These are phyloP conservation scores for Andrena trimmerana DNA, from an alignment of 2,888 invertebrate genomes.

Conservation along the genomic window DNA sequence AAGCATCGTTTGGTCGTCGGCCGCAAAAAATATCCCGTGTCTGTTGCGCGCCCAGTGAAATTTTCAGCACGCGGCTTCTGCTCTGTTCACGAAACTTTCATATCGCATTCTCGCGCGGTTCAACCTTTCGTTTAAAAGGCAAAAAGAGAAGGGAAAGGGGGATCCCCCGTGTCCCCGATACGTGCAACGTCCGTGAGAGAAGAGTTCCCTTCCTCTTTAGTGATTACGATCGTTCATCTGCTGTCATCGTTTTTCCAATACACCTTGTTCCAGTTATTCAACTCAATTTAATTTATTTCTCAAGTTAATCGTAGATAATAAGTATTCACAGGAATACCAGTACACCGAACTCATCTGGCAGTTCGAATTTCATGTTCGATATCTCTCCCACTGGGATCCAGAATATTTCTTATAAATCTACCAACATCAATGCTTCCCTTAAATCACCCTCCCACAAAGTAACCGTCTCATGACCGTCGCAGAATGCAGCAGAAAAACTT, in stretches of 20 bases:
- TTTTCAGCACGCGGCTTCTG: conserved; percentile 65
- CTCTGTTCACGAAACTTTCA: conserved; percentile 77
- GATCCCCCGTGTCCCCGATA: conserved; percentile 69
- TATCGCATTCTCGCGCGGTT: conserved; percentile 71
- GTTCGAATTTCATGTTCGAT: too few relatives aligned
- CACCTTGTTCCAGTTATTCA: conserved; percentile 5
- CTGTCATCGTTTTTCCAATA: conserved; percentile 27
- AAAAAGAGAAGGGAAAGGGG: conserved; percentile 39
- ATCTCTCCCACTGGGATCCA: too few relatives aligned
- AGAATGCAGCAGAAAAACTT: too few relatives aligned
- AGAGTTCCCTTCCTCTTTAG: conserved; percentile 47
- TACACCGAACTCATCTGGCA: too few relatives aligned
- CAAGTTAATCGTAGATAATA: too few relatives aligned
- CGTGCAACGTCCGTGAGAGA: conserved; percentile 68
- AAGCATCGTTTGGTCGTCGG: neutral
- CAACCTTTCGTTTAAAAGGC: conserved; percentile 71
- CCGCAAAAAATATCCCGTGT: conserved; percentile 15
- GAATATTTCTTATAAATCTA: too few relatives aligned
- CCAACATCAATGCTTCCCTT: too few relatives aligned
- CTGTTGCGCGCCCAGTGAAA: conserved; percentile 69
- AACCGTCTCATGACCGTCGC: too few relatives aligned
- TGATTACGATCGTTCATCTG: conserved; percentile 33
- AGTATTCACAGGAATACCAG: too few relatives aligned
- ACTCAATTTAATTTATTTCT: neutral
- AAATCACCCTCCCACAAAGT: too few relatives aligned